These are phyloP conservation scores for Chymomyza amoena DNA, from an alignment of 2,888 invertebrate genomes.

Conservation along the genomic window DNA sequence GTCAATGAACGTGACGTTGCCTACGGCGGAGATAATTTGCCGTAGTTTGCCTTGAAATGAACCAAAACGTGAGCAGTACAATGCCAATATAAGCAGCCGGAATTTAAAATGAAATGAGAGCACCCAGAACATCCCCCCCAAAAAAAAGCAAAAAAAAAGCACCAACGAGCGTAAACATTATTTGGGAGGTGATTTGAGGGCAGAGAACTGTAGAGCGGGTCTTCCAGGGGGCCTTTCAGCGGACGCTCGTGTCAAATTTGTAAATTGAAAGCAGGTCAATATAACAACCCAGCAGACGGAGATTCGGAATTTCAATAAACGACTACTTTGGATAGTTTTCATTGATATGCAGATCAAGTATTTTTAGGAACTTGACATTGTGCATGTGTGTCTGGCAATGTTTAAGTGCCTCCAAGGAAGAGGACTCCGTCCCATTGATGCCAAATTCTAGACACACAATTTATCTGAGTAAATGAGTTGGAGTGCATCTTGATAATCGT, in stretches of 20 bases:
- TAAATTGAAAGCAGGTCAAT: conserved; percentile 47
- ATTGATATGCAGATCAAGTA: neutral
- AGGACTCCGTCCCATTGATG: neutral
- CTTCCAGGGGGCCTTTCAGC: neutral
- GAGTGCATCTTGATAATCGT: too few relatives aligned
- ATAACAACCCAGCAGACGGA: conserved; percentile 5
- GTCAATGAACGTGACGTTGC: conserved; percentile 44
- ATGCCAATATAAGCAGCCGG: conserved; percentile 1
- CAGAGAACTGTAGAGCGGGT: too few relatives aligned
- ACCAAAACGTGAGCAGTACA: conserved; percentile 5
- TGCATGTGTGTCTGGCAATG: neutral
- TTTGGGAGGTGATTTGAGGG: neutral
- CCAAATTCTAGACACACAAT: neutral
- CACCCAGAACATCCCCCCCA: conserved; percentile 9
- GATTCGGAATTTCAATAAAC: neutral
- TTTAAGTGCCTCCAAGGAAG: neutral
- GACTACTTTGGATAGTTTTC: neutral
- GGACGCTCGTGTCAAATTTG: conserved; percentile 27
- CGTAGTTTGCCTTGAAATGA: conserved; percentile 24
- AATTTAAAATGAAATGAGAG: conserved; percentile 10
- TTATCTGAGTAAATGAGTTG: neutral
- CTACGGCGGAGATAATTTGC: conserved; percentile 36
- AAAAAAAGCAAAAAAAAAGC: conserved; percentile 5
- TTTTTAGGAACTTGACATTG: neutral
- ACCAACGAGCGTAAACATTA: neutral